Evolutionary conservation across 2,113 vertebrate genomes (phyloP).

Genomic region (Brachypteracias leptosomus): DNA sequence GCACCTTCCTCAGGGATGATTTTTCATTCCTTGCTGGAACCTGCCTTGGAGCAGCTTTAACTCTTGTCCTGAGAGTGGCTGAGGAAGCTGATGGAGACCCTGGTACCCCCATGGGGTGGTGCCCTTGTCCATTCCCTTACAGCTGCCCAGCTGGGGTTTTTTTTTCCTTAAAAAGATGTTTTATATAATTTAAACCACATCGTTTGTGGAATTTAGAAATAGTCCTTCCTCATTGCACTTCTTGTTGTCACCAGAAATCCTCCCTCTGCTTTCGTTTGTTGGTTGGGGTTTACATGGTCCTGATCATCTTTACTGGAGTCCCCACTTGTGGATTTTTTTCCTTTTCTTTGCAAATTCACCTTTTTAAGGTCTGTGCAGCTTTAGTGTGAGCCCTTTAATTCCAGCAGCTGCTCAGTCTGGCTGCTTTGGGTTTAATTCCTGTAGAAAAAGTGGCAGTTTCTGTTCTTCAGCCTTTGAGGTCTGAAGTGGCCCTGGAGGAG

Average conservation of each 20-base stretch:
- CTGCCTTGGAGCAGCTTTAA: background rate
- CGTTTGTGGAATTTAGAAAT: background rate
- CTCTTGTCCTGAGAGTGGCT: background rate
- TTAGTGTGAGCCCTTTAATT: background rate
- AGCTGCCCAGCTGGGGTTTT: background rate
- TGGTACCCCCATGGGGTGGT: rapidly evolving
- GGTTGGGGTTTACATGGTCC: rapidly evolving
- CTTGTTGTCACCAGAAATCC: background rate
- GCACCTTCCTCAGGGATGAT: background rate
- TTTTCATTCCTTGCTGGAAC: background rate
- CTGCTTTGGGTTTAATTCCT: background rate
- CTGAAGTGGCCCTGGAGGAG: background rate
- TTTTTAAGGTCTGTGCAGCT: background rate
- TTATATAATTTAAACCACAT: background rate
- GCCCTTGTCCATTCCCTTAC: background rate
- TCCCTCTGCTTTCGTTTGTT: rapidly evolving
- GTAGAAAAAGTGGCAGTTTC: background rate
- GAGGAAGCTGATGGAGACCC: background rate
- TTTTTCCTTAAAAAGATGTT: background rate
- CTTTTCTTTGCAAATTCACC: background rate
- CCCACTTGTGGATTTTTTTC: background rate
- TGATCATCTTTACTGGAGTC: background rate
- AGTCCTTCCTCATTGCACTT: background rate
- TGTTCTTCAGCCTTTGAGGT: background rate
- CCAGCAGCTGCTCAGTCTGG: background rate